Base-by-base conservation (phyloP, 2,113 vertebrate species). In the Nansenia antarctica region DNA sequence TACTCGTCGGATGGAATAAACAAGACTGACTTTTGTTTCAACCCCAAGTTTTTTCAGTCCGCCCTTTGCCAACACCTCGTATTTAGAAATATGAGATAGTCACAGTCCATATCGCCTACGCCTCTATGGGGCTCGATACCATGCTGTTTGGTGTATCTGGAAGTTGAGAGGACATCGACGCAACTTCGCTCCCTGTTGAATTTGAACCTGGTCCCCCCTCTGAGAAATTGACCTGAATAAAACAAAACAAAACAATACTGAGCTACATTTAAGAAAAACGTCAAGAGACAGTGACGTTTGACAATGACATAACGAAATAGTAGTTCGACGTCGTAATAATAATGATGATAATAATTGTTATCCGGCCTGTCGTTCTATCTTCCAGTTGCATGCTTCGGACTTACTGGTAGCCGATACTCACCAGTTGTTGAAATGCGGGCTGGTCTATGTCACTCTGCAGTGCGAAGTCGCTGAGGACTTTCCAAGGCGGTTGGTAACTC, bases 371-470 rank as follows among this genome's bases (percentile, higher is more conserved):
- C 37, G 37, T 42, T 42, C 37, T 15, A 15, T 42, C 37, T 42
- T 4, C 12, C 3, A 42, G 39, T 14, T 18, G 18, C 39, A 42
- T 11, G 0, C 14, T 42, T 15, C 0, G 2, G n/a, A 14, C n/a
- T 49, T n/a, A n/a, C 45, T 22, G 18, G 1, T 49, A 49, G 11
- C 18, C 62, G 85, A 87, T n/a, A 91, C 96, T 93, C 86, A 99
- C 98, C 95, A 98, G 95, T 89, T 99, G 98, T 82, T 99, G 98
- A 92, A 99, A 99, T 69, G 98, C 95, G 71, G 97, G 97, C 87
- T 99, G 98, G 83, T 99, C 97, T 85, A 99, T 98, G 93, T 99
- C 98, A 91, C 97, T 99, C 92, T 98, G 96, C 92, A 99, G 87
- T 42, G 98, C 96, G 89, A 99, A 99, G 94, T 99, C 98, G 70